Conservation (phyloP, 2,797 vertebrate genomes). For the Enteromius radiatus region DNA sequence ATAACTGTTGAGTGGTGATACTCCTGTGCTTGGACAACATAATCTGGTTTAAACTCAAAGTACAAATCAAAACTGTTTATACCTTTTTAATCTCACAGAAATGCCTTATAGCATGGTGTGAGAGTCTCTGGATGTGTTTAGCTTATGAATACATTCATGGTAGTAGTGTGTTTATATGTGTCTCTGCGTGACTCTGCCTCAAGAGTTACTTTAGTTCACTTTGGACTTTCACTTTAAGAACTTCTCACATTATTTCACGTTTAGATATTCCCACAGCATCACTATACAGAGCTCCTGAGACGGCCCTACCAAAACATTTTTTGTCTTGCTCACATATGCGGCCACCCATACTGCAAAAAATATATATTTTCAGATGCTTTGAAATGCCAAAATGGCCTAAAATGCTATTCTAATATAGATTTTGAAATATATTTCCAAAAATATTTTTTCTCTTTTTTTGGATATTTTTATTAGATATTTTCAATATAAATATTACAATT, state of each 20-base stretch:
- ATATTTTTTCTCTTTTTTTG: neutral
- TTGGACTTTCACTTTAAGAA: constrained; percentile 32
- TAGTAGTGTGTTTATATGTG: constrained; percentile 23
- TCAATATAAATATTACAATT: neutral
- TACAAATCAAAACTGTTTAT: constrained; percentile 35
- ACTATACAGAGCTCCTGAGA: constrained; percentile 31
- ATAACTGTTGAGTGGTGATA: neutral
- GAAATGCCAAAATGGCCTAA: neutral
- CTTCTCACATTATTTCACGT: constrained; percentile 32
- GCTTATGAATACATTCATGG: constrained; percentile 12
- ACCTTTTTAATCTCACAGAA: constrained; percentile 6
- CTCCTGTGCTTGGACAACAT: constrained; percentile 11
- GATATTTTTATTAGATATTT: neutral
- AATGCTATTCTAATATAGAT: neutral
- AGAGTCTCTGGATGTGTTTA: constrained; percentile 18
- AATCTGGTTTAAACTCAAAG: constrained; percentile 15
- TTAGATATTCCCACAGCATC: constrained; percentile 52
- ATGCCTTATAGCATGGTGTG: neutral
- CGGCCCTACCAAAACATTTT: neutral
- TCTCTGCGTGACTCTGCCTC: neutral
- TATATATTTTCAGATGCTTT: neutral
- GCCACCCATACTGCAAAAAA: neutral
- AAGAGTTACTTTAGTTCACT: constrained; percentile 40
- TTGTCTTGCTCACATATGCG: neutral
- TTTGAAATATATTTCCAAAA: too few relatives aligned